These are phyloP conservation scores for Drosophila kohkoa DNA, from an alignment of 1,140 invertebrate genomes.

Conservation along the genomic window DNA sequence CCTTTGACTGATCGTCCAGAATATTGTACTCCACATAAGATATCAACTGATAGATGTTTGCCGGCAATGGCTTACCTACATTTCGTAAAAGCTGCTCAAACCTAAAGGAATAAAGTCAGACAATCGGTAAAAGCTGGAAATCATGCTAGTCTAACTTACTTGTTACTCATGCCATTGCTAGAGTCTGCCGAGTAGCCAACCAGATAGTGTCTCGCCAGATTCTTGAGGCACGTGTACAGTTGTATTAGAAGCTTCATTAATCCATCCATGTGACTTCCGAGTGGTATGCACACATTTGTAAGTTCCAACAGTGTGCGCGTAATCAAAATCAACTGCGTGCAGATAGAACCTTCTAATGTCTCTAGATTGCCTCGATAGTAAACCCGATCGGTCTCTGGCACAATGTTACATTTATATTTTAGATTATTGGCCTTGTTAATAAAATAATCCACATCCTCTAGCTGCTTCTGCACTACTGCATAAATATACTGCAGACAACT, in stretches of 20 bases:
- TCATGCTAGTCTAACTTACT: constrained; percentile 51
- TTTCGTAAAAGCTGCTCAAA: constrained; percentile 86
- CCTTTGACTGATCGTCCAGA: constrained; percentile 64
- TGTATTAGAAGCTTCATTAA: constrained; percentile 74
- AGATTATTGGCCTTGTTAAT: constrained; percentile 76
- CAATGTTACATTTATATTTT: constrained; percentile 71
- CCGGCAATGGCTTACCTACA: constrained; percentile 86
- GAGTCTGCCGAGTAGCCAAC: constrained; percentile 39
- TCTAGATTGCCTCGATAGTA: constrained; percentile 68
- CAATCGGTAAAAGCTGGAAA: not conserved
- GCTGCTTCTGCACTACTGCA: constrained; percentile 68
- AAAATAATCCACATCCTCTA: constrained; percentile 79
- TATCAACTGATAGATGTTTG: constrained; percentile 86
- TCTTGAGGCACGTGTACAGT: constrained; percentile 74
- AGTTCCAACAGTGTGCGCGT: constrained; percentile 67
- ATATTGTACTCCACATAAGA: constrained; percentile 86
- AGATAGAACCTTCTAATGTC: constrained; percentile 72
- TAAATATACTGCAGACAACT: constrained; percentile 73
- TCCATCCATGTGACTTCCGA: constrained; percentile 71
- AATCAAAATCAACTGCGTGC: constrained; percentile 74
- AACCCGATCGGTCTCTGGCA: constrained; percentile 69
- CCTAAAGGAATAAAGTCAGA: constrained; percentile 69
- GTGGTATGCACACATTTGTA: constrained; percentile 70
- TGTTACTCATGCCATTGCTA: constrained; percentile 47
- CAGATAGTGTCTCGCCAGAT: constrained; percentile 73